Percentiles rank a stretch among this genome's conserved stretches.
phyloP scores from a whole-genome alignment of 2,888 invertebrate genomes.

The Dicyrtoma fusca region DNA sequence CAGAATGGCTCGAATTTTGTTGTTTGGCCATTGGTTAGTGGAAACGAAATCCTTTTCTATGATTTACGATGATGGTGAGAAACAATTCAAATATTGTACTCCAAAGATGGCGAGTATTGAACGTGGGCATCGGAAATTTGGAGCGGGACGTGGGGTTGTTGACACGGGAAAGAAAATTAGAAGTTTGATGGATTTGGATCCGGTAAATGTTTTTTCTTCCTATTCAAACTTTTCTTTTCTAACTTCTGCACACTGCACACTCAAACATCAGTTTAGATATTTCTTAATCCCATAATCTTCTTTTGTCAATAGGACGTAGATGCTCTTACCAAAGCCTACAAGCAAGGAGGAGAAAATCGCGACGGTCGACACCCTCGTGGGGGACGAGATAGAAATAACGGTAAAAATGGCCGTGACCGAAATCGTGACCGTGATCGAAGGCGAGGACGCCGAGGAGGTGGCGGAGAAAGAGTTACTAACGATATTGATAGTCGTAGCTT shows the following conservation, averaged over 20 bases:
- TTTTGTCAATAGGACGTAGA: slow-evolving; percentile 41
- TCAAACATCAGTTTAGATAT: background rate
- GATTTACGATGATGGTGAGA: slow-evolving; percentile 18
- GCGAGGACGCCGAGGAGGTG: slow-evolving; percentile 6
- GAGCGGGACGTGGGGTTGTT: background rate
- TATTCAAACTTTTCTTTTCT: background rate
- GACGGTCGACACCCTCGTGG: slow-evolving; percentile 11
- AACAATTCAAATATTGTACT: slow-evolving; percentile 23
- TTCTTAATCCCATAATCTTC: background rate
- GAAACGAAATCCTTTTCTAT: slow-evolving; percentile 46
- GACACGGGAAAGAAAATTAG: slow-evolving; percentile 13
- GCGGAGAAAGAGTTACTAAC: background rate
- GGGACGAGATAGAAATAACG: background rate
- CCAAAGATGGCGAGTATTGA: slow-evolving; percentile 2
- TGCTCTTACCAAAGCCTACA: slow-evolving; percentile 45
- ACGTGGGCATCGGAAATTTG: slow-evolving; percentile 12
- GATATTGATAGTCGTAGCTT: background rate
- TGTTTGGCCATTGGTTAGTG: slow-evolving; percentile 51
- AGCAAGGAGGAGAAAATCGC: slow-evolving; percentile 21
- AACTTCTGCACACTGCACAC: background rate
- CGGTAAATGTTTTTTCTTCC: slow-evolving; percentile 6
- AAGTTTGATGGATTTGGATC: slow-evolving; percentile 33
- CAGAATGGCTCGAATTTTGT: slow-evolving; percentile 46
- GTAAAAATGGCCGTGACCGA: slow-evolving; percentile 18
- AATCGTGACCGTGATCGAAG: slow-evolving; percentile 18